These are phyloP conservation scores for Zelostemma sp. DNA, from an alignment of 1,140 invertebrate genomes.

Conservation along the genomic window DNA sequence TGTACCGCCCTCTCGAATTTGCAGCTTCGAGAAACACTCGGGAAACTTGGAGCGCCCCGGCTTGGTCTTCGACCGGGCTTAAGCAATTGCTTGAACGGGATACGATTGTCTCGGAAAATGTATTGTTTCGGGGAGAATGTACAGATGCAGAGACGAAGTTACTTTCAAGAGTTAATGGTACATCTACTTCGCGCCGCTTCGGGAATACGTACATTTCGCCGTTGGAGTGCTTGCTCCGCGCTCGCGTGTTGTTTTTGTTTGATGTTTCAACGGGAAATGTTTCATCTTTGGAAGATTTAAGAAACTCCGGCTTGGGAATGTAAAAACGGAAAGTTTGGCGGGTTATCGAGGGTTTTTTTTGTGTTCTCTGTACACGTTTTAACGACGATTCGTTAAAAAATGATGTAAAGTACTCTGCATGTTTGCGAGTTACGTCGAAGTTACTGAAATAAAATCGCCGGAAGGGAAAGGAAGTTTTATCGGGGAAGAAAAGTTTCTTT, in stretches of 20 bases:
- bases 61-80: conserved; percentile 3
- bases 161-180: conserved; percentile 13
- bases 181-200: neutral
- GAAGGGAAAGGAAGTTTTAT: too few relatives aligned
- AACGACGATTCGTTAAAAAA: too few relatives aligned
- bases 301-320: too few relatives aligned
- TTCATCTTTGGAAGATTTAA: too few relatives aligned
- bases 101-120: neutral
- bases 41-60: conserved; percentile 26
- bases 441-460: too few relatives aligned
- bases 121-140: neutral
- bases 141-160: conserved; percentile 21
- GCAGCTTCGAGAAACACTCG: conserved; percentile 23
- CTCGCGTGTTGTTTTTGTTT: neutral
- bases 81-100: neutral
- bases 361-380: too few relatives aligned
- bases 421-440: too few relatives aligned
- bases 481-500: conserved; percentile 20
- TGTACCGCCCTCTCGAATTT: conserved; percentile 32
- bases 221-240: too few relatives aligned
- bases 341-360: too few relatives aligned
- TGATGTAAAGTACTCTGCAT: too few relatives aligned
- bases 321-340: too few relatives aligned
- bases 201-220: neutral
- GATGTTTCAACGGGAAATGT: too few relatives aligned